phyloP scores from a whole-genome alignment of 2,797 vertebrate species.

The Cephalopachus bancanus region DNA sequence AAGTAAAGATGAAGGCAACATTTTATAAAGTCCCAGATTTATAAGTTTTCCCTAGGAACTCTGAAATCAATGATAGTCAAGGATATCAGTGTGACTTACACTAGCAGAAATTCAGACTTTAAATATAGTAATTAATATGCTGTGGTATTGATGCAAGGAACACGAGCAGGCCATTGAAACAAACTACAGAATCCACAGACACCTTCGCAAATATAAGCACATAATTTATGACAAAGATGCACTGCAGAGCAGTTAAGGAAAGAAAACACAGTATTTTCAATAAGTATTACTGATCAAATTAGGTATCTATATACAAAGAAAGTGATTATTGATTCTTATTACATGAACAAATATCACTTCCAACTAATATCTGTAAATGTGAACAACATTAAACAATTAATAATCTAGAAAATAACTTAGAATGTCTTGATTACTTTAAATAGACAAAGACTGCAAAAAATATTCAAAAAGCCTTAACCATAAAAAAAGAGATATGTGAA shows the following conservation, averaged over 20 bases:
- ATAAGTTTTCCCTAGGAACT: slow-evolving; percentile 3
- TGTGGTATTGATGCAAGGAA: background rate
- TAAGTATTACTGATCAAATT: background rate
- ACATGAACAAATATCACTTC: background rate
- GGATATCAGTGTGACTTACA: background rate
- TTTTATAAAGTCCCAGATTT: slow-evolving; percentile 18
- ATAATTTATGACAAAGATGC: background rate
- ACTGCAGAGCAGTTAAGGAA: background rate
- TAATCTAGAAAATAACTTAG: background rate
- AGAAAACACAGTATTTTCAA: background rate
- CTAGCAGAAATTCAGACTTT: background rate
- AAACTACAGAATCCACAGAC: background rate
- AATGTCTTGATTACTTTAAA: background rate
- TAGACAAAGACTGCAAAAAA: slow-evolving; percentile 17
- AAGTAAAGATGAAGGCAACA: background rate
- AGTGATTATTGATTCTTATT: background rate
- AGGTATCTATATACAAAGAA: background rate
- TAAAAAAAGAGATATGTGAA: background rate
- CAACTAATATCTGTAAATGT: background rate
- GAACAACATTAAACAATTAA: background rate
- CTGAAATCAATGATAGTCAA: background rate
- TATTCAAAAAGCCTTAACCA: background rate
- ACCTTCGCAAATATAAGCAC: background rate
- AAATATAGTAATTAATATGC: background rate
- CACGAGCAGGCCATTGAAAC: background rate